Base-by-base conservation (phyloP, 2,797 vertebrate species). In the Neostethus bicornis region DNA sequence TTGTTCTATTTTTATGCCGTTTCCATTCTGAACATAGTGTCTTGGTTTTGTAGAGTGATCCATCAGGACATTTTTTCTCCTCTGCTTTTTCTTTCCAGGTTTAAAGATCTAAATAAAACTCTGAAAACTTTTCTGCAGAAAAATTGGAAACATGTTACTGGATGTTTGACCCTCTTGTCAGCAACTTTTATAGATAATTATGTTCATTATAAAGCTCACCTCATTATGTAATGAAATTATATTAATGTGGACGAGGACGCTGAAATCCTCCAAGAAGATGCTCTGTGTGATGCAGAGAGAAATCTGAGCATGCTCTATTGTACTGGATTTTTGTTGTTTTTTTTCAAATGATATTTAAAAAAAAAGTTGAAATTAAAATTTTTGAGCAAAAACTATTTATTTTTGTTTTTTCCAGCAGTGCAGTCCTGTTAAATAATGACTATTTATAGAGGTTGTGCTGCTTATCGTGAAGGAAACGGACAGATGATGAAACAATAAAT, bases 291-390 rank as follows among this genome's bases (percentile, higher is more conserved):
- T 43, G 58, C 70, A 68, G 21, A 45, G 28, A 28, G 44, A 31
- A 38, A 52, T 72, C 83, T 74, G 66, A 80, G 85, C 83, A 87
- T 86, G 84, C 73, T 82, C 55, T 65, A 34, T 35, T 4, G 60
- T 80, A 54, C 72, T 70, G 61, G 53, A 62, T 61, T 75, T 66
- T 77, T 51, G 49, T 70, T 73, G 52, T 69, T 81, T 73, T 66
- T 55, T 66, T 55, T 26, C 77, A 74, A 63, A 79, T 84, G 73
- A 54, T 47, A 46, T 69, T 81, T 77, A 59, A 72, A 71, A 31
- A n/a, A 60, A 25, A 35, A 51, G 19, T 19, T 53, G 38, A 53
- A 67, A 85, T 81, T 85, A 79, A 87, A 73, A 35, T 23, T 45
- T 69, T 83, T 83, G 60, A 61, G 60, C 60, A 52, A 65, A 70